Conservation (phyloP, 2,797 vertebrate species). For the Carcharodon carcharias region DNA sequence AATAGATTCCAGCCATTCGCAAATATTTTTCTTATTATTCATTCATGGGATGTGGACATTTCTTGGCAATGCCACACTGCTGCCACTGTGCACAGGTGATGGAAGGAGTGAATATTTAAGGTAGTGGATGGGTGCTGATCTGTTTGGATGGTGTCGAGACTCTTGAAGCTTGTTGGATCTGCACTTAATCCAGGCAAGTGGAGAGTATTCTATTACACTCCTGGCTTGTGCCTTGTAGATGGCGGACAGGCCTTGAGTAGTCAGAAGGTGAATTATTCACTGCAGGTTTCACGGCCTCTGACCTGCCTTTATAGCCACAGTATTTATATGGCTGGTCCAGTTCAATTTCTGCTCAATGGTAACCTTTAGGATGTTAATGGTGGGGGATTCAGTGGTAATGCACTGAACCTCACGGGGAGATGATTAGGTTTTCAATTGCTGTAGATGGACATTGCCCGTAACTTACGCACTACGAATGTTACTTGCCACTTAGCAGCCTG, state of each 20-base stretch:
- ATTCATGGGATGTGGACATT: not conserved
- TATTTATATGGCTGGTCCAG: not conserved
- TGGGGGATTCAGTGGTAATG: not conserved
- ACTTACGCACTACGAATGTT: not conserved
- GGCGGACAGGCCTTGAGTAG: not conserved
- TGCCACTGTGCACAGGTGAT: not conserved
- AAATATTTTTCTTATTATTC: not conserved
- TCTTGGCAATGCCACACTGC: not conserved
- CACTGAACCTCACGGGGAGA: not conserved
- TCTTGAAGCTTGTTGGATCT: not conserved
- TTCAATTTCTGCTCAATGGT: not conserved
- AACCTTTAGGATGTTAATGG: not conserved
- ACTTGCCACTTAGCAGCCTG: not conserved
- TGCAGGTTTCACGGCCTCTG: not conserved
- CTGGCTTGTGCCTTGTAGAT: not conserved
- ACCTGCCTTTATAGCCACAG: not conserved
- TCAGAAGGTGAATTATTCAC: not conserved
- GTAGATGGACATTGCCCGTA: not conserved
- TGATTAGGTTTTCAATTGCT: not conserved
- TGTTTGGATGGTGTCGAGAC: not conserved
- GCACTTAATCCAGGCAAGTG: not conserved
- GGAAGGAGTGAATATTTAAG: not conserved
- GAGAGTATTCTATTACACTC: not conserved
- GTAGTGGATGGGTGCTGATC: not conserved
- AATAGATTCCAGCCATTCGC: not conserved